Conservation (phyloP, 1,140 invertebrate species). For the Drosophila eugracilis region DNA sequence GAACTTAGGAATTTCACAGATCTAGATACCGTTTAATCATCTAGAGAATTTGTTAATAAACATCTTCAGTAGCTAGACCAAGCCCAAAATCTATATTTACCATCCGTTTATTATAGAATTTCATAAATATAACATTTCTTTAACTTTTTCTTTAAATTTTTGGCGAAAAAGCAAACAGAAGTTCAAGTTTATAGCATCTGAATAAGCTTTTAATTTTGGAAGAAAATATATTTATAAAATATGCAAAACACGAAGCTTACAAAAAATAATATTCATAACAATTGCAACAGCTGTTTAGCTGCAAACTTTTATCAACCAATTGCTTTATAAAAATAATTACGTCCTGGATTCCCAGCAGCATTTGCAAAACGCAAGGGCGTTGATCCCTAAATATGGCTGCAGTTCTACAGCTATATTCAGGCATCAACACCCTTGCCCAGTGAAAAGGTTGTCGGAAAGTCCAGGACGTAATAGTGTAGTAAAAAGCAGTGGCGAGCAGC, state of each 20-base stretch:
- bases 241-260: background rate
- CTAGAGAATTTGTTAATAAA: background rate
- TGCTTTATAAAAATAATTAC: too few species aligned
- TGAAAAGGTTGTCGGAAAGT: too few species aligned
- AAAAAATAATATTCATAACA: constrained; percentile 2
- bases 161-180: background rate
- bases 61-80: background rate
- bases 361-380: too few species aligned
- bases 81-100: background rate
- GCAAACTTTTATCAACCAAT: constrained; percentile 23
- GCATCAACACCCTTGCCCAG: too few species aligned
- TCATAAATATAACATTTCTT: background rate
- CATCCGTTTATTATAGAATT: background rate
- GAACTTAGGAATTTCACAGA: constrained; percentile 17
- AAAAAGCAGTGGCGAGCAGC: too few species aligned
- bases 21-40: background rate
- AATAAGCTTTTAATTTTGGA: background rate
- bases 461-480: too few species aligned
- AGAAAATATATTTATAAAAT: background rate
- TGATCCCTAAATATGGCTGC: too few species aligned
- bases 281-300: constrained; percentile 1
- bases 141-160: background rate
- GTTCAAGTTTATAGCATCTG: background rate
- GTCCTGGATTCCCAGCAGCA: too few species aligned
- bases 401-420: too few species aligned